Percentiles rank a stretch among this genome's conserved stretches.
Evolutionary conservation across 2,888 invertebrate species (phyloP).

Genomic region (Yponomeuta malinellus): DNA sequence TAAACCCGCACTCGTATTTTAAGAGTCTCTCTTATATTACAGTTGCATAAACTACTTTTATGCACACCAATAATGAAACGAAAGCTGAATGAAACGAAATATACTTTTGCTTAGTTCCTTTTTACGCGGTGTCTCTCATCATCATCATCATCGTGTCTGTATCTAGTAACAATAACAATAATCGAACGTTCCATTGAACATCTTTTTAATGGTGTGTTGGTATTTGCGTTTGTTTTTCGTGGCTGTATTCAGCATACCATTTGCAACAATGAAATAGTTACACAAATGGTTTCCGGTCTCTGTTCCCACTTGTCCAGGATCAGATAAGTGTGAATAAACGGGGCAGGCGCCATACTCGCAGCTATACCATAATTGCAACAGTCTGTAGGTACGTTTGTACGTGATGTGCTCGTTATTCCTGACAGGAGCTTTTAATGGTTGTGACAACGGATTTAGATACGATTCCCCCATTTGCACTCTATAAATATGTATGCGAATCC

Average conservation of each 20-base stretch:
- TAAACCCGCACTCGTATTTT: no score
- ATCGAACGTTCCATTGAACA: no score
- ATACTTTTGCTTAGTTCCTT: no score
- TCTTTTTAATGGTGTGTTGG: no score
- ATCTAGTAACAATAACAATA: no score
- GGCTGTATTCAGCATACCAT: conserved; percentile 21
- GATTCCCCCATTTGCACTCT: not conserved
- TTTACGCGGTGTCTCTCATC: no score
- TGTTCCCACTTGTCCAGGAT: conserved; percentile 4
- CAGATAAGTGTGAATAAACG: conserved; percentile 7
- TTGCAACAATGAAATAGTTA: not conserved
- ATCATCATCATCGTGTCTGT: no score
- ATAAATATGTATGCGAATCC: not conserved
- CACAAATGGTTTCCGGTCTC: conserved; percentile 2
- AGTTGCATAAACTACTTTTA: no score
- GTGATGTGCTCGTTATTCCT: conserved; percentile 30
- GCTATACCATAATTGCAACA: conserved; percentile 5
- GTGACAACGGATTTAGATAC: conserved; percentile 15
- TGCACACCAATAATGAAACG: no score
- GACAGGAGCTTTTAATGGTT: conserved; percentile 24
- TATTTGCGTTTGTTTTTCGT: not conserved
- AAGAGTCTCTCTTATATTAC: no score
- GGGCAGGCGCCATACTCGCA: not conserved
- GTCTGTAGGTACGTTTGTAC: conserved; percentile 16
- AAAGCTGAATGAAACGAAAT: no score